Conservation (phyloP, 2,888 invertebrate species). For the Agonopterix arenella region DNA sequence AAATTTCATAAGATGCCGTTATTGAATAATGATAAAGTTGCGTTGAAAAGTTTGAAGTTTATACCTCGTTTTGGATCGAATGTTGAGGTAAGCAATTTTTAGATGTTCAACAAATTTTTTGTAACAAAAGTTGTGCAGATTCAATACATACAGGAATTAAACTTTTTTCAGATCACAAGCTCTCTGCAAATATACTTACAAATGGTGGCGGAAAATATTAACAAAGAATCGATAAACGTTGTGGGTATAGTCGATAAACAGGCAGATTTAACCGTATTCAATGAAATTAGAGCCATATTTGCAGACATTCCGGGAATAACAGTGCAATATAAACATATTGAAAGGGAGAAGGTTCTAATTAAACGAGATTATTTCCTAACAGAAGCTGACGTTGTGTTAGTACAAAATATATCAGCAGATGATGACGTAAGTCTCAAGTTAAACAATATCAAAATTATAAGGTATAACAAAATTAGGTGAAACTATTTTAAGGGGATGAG, state of each 20-base stretch:
- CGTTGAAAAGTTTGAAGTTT: constrained; percentile 26
- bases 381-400: constrained; percentile 20
- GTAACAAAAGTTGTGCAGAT: not conserved
- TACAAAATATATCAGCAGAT: constrained; percentile 21
- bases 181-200: constrained; percentile 23
- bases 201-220: constrained; percentile 31
- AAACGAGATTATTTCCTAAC: constrained; percentile 4
- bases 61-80: constrained; percentile 22
- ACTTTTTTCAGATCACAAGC: constrained; percentile 18
- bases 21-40: constrained; percentile 11
- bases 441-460: no score
- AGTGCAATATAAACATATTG: constrained; percentile 12
- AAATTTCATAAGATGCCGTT: constrained; percentile 24
- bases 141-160: not conserved
- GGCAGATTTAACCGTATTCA: constrained; percentile 9
- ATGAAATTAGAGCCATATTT: constrained; percentile 12
- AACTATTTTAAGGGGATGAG: no score
- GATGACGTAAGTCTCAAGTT: constrained; percentile 20
- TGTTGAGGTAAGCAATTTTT: constrained; percentile 25
- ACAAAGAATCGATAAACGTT: constrained; percentile 20
- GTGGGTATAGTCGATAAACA: constrained; percentile 18
- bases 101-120: not conserved
- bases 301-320: constrained; percentile 14
- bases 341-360: constrained; percentile 10
- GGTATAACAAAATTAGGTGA: no score